A percentile compares a stretch with the other conserved stretches of the same genome.
These are phyloP conservation scores for Macrophya annulata DNA, from an alignment of 2,888 invertebrate genomes.

Conservation along the genomic window DNA sequence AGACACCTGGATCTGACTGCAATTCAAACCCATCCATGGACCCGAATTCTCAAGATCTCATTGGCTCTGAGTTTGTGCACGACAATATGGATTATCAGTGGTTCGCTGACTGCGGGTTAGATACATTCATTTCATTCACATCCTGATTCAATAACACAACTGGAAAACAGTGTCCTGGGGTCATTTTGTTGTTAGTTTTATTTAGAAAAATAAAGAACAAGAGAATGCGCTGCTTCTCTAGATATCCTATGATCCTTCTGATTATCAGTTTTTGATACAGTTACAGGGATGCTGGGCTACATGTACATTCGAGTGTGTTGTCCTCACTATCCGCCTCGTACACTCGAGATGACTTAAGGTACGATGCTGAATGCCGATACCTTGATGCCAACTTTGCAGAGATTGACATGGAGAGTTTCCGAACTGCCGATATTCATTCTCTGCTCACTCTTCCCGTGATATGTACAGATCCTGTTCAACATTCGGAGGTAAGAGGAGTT, in stretches of 20 bases:
- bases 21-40: slow-evolving; percentile 82
- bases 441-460: slow-evolving; percentile 89
- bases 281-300: slow-evolving; percentile 89
- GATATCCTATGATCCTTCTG: neutral
- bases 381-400: slow-evolving; percentile 96
- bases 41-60: slow-evolving; percentile 81
- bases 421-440: slow-evolving; percentile 94
- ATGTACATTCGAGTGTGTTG: slow-evolving; percentile 90
- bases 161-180: neutral
- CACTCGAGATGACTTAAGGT: slow-evolving; percentile 84
- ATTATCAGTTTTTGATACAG: slow-evolving; percentile 75
- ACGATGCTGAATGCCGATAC: slow-evolving; percentile 93
- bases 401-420: slow-evolving; percentile 97
- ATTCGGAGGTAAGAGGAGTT: slow-evolving; percentile 73
- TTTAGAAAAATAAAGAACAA: neutral
- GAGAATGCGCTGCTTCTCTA: neutral
- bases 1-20: slow-evolving; percentile 83
- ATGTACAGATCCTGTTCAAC: slow-evolving; percentile 78
- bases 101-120: slow-evolving; percentile 94
- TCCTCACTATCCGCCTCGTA: slow-evolving; percentile 92
- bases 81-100: slow-evolving; percentile 96
- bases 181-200: neutral
- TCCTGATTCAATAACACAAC: neutral
- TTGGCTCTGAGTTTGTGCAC: slow-evolving; percentile 86
- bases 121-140: slow-evolving; percentile 59